Evolutionary conservation across 2,888 invertebrate genomes (phyloP).

Genomic region (Empis livida): DNA sequence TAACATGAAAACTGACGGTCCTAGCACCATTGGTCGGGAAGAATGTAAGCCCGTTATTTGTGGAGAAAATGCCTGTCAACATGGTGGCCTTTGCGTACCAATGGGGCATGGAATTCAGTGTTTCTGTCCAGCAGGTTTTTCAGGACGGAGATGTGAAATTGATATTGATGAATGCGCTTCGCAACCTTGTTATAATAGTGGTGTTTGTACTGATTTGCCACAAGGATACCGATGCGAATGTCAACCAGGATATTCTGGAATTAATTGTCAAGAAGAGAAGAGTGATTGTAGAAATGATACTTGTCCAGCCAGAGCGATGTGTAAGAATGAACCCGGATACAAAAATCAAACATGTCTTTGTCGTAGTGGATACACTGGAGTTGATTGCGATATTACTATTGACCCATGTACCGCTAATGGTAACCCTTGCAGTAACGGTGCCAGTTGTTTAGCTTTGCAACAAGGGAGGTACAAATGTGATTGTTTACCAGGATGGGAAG

Average conservation of each 20-base stretch:
- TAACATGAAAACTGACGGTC: conserved; percentile 71
- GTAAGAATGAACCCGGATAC: conserved; percentile 84
- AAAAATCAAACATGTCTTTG: conserved; percentile 89
- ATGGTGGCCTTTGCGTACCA: conserved; percentile 80
- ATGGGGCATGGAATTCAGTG: conserved; percentile 83
- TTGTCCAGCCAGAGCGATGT: conserved; percentile 93
- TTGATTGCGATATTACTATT: conserved; percentile 81
- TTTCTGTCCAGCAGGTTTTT: conserved; percentile 89
- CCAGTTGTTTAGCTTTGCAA: conserved; percentile 75
- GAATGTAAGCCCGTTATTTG: conserved; percentile 82
- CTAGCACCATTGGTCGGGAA: conserved; percentile 68
- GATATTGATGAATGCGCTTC: conserved; percentile 93
- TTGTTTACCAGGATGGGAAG: conserved; percentile 95
- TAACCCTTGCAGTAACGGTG: conserved; percentile 85
- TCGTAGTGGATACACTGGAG: conserved; percentile 86
- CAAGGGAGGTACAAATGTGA: conserved; percentile 91
- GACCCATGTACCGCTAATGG: conserved; percentile 82
- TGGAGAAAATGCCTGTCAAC: conserved; percentile 75
- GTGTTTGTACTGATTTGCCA: conserved; percentile 79
- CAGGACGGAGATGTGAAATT: conserved; percentile 82
- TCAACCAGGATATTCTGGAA: conserved; percentile 73
- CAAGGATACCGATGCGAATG: conserved; percentile 89
- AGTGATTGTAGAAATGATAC: conserved; percentile 81
- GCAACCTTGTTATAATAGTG: conserved; percentile 87
- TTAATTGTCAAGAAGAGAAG: conserved; percentile 88